Evolutionary conservation across 35 echinoderm and acorn worm genomes (phyloP), one percentile per base, ranked within the genome.

Genomic region (Chiridota heheva): DNA sequence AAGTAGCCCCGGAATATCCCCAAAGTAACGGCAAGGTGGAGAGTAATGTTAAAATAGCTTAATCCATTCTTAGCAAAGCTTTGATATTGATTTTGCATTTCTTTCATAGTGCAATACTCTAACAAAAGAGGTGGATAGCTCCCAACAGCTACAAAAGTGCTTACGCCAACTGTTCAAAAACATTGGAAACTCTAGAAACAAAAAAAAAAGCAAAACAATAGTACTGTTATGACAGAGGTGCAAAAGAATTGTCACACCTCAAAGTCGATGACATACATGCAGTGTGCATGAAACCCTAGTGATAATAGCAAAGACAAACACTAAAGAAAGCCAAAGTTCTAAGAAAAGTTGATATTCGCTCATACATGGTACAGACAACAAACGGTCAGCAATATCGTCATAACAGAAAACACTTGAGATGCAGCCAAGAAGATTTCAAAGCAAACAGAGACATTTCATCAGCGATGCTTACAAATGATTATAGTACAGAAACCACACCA

Each of bases 21-120:
- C 74, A 81, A 26, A 91, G 83, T 42, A 87, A 91, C 56, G 83
- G 83, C 6, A 87, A 80, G 64, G 65, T 66, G 2, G 69, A 68
- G 5, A 39, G 83, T 76, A n/a, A n/a, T 0, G 75, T 91, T 6
- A 87, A 91, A 41, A 78, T 86, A 2, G 89, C 82, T 27, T 81
- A 90, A 63, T 29, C n/a, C 31, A 38, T 90, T 0, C 37, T 76
- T 42, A 64, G 51, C 20, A 55, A 63, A 46, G 60, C 83, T 13
- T 26, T 4, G 35, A 69, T 38, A n/a, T 36, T 29, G 25, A 69
- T 39, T 17, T 69, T 17, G 35, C 24, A 31, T n/a, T n/a, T n/a
- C 65, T 47, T 73, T 48, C 15, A 44, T 73, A 44, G 44, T 5
- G 44, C 5, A 73, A 44, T 7, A 69, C 65, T 6, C 65, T 39